Evolutionary conservation across 2,797 vertebrate genomes (phyloP).

Genomic region (Threskiornis aethiopicus): DNA sequence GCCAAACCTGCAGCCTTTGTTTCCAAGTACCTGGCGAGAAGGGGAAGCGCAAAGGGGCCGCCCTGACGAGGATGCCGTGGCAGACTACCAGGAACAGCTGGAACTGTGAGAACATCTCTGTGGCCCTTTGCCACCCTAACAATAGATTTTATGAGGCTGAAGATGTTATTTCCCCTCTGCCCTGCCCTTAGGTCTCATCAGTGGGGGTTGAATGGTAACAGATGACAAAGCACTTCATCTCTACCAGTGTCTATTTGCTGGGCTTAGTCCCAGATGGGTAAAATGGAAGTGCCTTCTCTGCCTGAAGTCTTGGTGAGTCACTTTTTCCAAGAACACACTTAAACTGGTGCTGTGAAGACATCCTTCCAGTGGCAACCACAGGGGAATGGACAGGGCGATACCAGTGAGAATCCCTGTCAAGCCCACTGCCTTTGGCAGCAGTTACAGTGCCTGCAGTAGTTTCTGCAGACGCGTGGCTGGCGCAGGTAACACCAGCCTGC

Average conservation of each 20-base stretch:
- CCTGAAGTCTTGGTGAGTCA: neutral
- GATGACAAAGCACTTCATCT: neutral
- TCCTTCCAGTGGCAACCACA: accelerated
- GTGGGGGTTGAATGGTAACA: neutral
- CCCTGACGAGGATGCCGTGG: neutral
- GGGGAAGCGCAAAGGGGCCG: neutral
- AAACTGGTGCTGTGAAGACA: neutral
- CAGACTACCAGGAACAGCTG: neutral
- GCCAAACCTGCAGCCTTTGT: neutral
- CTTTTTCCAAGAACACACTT: neutral
- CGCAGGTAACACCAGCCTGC: neutral
- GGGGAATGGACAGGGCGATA: accelerated
- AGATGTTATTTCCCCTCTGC: neutral
- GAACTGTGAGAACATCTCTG: neutral
- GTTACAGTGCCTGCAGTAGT: neutral
- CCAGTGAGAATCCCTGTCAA: neutral
- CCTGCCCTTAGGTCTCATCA: neutral
- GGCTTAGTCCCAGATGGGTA: neutral
- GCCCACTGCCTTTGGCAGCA: neutral
- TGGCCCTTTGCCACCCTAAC: neutral
- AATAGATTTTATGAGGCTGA: neutral
- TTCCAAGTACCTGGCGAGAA: neutral
- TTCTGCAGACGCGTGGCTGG: neutral
- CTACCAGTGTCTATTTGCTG: neutral
- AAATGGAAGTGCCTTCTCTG: neutral